A percentile compares a stretch with the other conserved stretches of the same genome.
Conservation (phyloP, 2,113 vertebrate species). For the Nesogale talazaci region DNA sequence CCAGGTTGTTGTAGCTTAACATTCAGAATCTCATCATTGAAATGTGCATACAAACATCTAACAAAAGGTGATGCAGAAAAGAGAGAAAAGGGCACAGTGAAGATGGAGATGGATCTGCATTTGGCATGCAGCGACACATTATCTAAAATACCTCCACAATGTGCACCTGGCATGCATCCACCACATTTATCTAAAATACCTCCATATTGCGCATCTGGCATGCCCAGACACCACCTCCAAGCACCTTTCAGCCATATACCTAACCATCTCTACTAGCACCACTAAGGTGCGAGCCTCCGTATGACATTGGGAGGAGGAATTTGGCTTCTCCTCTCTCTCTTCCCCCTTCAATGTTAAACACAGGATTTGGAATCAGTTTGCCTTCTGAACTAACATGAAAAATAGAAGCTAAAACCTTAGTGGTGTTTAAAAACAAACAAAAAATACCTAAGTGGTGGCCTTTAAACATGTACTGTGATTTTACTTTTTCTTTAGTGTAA, state of each 20-base stretch:
- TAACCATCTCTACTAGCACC: neutral
- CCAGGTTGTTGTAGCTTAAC: neutral
- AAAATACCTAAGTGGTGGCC: neutral
- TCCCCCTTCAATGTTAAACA: neutral
- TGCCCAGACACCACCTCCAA: neutral
- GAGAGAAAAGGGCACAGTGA: neutral
- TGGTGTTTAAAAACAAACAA: neutral
- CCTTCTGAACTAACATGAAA: conserved; percentile 2
- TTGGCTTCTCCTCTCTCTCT: neutral
- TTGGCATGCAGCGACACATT: neutral
- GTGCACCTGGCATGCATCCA: neutral
- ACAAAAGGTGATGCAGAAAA: neutral
- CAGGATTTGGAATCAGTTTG: conserved; percentile 25
- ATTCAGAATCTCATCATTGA: neutral
- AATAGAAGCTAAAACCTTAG: conserved; percentile 25
- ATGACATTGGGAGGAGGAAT: conserved; percentile 12
- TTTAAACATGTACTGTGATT: conserved; percentile 10
- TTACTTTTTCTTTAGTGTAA: conserved; percentile 36
- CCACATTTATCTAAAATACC: neutral
- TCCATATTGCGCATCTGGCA: neutral
- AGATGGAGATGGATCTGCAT: neutral
- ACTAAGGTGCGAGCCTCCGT: neutral
- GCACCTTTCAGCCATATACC: neutral
- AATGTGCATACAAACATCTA: neutral
- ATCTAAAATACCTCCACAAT: neutral